Evolutionary conservation across 2,797 vertebrate genomes (phyloP), one percentile per base, ranked within the genome.

Genomic region (Leptoclinus maculatus): DNA sequence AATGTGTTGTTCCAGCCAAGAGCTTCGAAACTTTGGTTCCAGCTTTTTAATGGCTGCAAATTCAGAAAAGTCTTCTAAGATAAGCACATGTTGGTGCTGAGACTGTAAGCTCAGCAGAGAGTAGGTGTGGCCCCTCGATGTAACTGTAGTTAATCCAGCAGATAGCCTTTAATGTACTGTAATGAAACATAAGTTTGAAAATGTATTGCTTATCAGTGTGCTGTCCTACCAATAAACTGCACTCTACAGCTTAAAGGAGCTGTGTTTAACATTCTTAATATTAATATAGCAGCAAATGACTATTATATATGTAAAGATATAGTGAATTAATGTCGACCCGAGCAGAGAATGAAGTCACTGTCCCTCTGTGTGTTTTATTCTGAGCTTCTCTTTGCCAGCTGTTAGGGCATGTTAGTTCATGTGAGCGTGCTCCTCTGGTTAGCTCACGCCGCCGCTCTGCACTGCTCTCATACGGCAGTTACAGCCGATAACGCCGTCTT

Each of bases 41-140:
- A 66, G 45, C 38, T 47, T 68, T 54, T 62, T 9, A 62, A 43
- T 68, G 19, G 45, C 39, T 56, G 23, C 10, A 68, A 8, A 65
- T 57, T 36, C 2, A 36, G 39, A 64, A 58, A 63, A 41, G 27
- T 45, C 27, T 32, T 49, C 11, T 9, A 17, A 66, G 60, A 23
- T 23, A 45, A 66, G 43, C 23, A 7, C 38, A 45, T 21, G 27
- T 60, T 53, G 49, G 38, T 16, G 3, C 64, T 47, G 47, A 64
- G 58, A 56, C 41, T 71, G 53, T 9, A 38, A 29, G 29, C 32
- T 49, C 19, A 71, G 67, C 62, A 57, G 13, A 79, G 60, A 71
- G 53, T 25, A 53, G 36, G 36, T 67, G 73, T 66, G 14, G 1
- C 23, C 34, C 66, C 38, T 43, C 21, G 7, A 59, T 53, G 59